These are phyloP conservation scores for Rotaria sp. DNA, from an alignment of 2,888 invertebrate genomes.

Conservation along the genomic window DNA sequence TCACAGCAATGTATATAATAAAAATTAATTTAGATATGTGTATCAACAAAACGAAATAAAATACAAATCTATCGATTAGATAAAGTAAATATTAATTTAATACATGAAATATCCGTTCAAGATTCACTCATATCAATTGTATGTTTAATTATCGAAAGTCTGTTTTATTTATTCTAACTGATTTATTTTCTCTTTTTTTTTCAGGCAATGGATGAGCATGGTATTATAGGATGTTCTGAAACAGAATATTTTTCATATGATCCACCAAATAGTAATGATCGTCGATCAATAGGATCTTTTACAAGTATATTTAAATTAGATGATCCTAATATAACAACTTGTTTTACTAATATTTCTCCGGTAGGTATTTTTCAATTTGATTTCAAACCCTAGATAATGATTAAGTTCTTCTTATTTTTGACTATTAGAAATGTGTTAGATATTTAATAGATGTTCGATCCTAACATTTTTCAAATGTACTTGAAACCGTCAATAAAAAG, in stretches of 20 bases:
- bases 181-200: neutral
- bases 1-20: neutral
- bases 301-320: neutral
- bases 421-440: no score
- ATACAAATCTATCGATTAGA: slow-evolving; percentile 11
- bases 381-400: no score
- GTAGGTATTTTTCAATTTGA: neutral
- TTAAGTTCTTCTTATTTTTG: no score
- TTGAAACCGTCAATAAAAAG: no score
- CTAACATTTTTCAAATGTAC: no score
- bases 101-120: neutral
- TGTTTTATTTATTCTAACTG: no score
- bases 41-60: neutral
- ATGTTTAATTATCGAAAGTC: neutral
- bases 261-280: neutral
- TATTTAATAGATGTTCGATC: no score
- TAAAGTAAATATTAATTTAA: neutral
- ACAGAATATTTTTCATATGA: neutral
- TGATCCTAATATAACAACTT: neutral
- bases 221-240: neutral
- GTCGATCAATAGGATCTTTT: neutral
- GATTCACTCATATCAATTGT: neutral
- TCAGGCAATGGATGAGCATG: neutral
- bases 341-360: neutral
- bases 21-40: neutral